phyloP scores from a whole-genome alignment of 2,113 vertebrate species.

The Sialia sialis region DNA sequence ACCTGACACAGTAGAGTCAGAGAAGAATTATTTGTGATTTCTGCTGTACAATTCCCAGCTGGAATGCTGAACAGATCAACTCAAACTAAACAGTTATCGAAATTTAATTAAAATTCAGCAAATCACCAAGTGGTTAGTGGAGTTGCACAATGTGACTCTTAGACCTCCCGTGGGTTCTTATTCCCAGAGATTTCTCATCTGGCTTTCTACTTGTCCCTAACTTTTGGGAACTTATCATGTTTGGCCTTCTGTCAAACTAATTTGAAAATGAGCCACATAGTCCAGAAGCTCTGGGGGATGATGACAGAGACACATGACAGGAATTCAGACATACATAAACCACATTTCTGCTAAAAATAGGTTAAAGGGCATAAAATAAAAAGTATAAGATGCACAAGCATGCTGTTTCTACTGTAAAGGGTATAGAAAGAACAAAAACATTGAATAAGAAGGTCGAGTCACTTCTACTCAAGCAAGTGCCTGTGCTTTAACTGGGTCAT shows the following conservation, averaged over 20 bases:
- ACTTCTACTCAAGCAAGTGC: neutral
- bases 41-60: neutral
- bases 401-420: neutral
- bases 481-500: neutral
- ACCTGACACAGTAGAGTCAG: neutral
- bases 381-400: neutral
- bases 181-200: conserved; percentile 45
- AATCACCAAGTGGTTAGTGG: neutral
- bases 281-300: conserved; percentile 9
- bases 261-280: conserved; percentile 19
- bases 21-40: neutral
- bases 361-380: neutral
- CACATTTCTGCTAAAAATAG: neutral
- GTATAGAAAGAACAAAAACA: neutral
- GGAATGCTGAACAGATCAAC: neutral
- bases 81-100: neutral
- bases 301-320: conserved; percentile 3
- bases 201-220: conserved; percentile 10
- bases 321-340: conserved; percentile 5
- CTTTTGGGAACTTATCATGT: conserved; percentile 36
- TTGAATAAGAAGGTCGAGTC: neutral
- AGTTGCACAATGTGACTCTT: neutral
- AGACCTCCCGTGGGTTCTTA: neutral
- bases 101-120: neutral
- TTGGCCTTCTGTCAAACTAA: conserved; percentile 28